Conservation (phyloP, 1,140 invertebrate species). For the Schlechtendalia chinensis region DNA sequence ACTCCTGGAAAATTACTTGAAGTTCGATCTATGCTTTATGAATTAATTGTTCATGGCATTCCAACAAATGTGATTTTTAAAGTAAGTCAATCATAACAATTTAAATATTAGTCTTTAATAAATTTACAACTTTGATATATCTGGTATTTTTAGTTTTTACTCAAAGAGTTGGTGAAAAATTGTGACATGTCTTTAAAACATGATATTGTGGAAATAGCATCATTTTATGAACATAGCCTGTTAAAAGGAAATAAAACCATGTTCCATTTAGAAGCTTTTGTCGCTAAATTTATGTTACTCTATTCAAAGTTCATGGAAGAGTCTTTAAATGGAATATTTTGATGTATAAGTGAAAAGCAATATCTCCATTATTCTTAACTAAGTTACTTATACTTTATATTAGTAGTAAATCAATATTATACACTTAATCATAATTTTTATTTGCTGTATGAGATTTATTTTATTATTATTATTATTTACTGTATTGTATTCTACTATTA, state of each 20-base stretch:
- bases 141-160: slow-evolving; percentile 63
- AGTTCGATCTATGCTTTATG: slow-evolving; percentile 85
- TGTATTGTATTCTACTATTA: background rate
- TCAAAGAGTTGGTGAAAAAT: slow-evolving; percentile 81
- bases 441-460: background rate
- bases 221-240: slow-evolving; percentile 87
- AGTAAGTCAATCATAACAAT: slow-evolving; percentile 45
- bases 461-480: background rate
- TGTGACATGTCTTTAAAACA: slow-evolving; percentile 88
- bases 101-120: background rate
- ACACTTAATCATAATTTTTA: background rate
- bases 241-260: slow-evolving; percentile 89
- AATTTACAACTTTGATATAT: slow-evolving; percentile 21
- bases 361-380: background rate
- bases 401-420: background rate
- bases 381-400: background rate
- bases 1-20: slow-evolving; percentile 79
- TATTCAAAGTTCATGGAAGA: slow-evolving; percentile 84
- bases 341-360: background rate
- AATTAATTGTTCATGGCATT: slow-evolving; percentile 90
- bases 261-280: slow-evolving; percentile 95
- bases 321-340: slow-evolving; percentile 56
- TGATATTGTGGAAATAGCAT: slow-evolving; percentile 79
- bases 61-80: slow-evolving; percentile 92
- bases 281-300: slow-evolving; percentile 92